Conservation (phyloP, 2,797 vertebrate genomes). For the Thunnus albacares region DNA sequence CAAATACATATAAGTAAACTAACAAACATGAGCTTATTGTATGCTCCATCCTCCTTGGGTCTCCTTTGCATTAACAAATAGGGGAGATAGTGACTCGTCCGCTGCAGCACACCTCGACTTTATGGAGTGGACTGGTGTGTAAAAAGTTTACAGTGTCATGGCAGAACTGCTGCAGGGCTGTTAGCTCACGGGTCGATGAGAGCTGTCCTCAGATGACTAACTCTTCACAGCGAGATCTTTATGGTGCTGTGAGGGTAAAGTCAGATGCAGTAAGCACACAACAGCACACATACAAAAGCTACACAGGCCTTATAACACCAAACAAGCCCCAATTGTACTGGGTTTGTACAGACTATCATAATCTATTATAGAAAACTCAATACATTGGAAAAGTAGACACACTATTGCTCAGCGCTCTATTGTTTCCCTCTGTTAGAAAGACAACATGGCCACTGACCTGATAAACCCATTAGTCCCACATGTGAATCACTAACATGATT, state of each 20-base stretch:
- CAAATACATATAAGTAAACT: conserved; percentile 9
- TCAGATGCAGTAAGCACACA: conserved; percentile 25
- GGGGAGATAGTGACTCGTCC: neutral
- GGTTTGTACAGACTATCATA: conserved; percentile 15
- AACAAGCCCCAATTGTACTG: conserved; percentile 4
- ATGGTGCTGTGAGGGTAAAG: conserved; percentile 14
- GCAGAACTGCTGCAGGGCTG: conserved; percentile 50
- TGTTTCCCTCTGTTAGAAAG: conserved; percentile 16
- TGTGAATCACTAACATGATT: neutral
- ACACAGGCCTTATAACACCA: conserved; percentile 10
- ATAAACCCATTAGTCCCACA: neutral
- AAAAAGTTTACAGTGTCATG: conserved; percentile 61
- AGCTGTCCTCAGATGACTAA: conserved; percentile 58
- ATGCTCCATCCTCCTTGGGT: neutral
- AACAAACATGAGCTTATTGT: neutral
- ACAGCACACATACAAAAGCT: conserved; percentile 13
- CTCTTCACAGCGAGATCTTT: conserved; percentile 45
- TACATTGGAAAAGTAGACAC: conserved; percentile 9
- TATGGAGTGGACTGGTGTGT: conserved; percentile 48
- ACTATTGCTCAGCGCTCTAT: neutral
- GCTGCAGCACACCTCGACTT: conserved; percentile 42
- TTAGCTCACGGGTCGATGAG: conserved; percentile 56
- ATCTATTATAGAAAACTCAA: conserved; percentile 48
- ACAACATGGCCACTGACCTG: conserved; percentile 7
- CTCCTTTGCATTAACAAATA: conserved; percentile 24